phyloP scores from a whole-genome alignment of 1,140 invertebrate species.

The Bombus waltoni region DNA sequence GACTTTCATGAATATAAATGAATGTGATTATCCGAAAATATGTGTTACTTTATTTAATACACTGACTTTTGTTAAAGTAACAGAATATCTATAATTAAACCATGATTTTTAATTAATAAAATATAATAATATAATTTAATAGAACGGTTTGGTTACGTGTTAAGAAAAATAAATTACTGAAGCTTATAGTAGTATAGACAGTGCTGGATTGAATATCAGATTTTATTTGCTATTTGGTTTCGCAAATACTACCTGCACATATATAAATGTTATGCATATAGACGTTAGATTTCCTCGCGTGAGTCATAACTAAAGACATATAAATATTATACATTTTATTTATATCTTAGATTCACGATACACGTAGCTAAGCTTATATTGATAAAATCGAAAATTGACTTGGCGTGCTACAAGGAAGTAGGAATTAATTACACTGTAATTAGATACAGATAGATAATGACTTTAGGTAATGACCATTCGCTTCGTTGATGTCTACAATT shows the following conservation, averaged over 20 bases:
- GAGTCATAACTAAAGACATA: neutral
- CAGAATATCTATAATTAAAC: neutral
- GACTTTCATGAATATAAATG: neutral
- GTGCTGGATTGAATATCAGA: no score
- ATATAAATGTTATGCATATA: neutral
- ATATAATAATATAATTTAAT: no score
- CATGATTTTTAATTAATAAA: neutral
- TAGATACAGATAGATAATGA: neutral
- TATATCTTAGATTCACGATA: neutral
- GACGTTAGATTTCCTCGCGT: neutral
- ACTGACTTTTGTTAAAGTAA: neutral
- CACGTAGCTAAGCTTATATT: neutral
- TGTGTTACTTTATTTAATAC: neutral
- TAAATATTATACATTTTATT: no score
- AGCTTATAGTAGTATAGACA: no score
- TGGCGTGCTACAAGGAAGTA: neutral
- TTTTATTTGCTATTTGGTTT: neutral
- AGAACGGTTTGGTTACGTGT: no score
- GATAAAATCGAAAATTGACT: neutral
- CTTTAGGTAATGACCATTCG: no score
- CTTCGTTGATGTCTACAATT: neutral
- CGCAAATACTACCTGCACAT: neutral
- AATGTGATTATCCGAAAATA: neutral
- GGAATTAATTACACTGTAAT: neutral
- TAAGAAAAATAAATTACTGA: no score